Conservation (phyloP, 2,113 vertebrate genomes). For the Thinocorus orbignyianus region DNA sequence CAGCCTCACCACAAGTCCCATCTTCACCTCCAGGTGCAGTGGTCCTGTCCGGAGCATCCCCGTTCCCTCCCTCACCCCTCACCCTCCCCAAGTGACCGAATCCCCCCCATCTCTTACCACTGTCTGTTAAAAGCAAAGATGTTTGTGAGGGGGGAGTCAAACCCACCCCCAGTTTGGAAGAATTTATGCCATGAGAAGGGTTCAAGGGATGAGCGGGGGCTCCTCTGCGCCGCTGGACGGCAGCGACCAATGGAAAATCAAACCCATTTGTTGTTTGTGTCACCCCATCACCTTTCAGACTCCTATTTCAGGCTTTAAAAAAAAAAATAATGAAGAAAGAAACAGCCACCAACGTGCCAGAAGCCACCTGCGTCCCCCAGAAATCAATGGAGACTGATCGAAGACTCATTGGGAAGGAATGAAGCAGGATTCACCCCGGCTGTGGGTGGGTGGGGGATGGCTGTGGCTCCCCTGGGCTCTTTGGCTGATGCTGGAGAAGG, state of each 20-base stretch:
- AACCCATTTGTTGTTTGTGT: not conserved
- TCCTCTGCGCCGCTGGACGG: not conserved
- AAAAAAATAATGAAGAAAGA: not conserved
- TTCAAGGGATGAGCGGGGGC: not conserved
- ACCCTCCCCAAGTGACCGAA: rapidly evolving
- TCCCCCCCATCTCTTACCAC: rapidly evolving
- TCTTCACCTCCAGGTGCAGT: rapidly evolving
- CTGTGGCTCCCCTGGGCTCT: not conserved
- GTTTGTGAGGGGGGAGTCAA: not conserved
- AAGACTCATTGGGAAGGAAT: rapidly evolving
- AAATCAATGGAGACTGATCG: not conserved
- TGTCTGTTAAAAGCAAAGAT: not conserved
- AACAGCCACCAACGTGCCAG: rapidly evolving
- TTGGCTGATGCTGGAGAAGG: not conserved
- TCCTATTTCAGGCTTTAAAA: not conserved
- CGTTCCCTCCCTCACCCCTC: not conserved
- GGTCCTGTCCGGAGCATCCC: not conserved
- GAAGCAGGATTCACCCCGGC: not conserved
- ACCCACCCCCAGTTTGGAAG: rapidly evolving
- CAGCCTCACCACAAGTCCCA: rapidly evolving
- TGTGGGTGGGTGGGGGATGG: rapidly evolving
- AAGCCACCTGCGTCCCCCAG: not conserved
- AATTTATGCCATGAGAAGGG: not conserved
- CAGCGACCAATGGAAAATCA: not conserved
- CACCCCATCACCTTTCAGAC: not conserved